A percentile compares a stretch with the other conserved stretches of the same genome.
These are phyloP conservation scores for Neoscelio sp. DNA, from an alignment of 2,888 invertebrate species.

Conservation along the genomic window DNA sequence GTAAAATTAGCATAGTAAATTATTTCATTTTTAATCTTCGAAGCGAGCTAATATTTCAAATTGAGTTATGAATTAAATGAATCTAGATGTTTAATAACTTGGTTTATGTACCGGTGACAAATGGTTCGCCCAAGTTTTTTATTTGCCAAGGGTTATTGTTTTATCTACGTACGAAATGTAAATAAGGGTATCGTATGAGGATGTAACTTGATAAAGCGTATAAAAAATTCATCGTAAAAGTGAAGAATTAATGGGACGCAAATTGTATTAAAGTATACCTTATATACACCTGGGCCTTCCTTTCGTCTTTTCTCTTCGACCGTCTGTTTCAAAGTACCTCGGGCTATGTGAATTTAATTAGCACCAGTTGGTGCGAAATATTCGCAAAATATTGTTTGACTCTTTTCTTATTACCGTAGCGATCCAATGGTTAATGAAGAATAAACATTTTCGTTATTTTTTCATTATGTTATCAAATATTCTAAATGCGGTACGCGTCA, in stretches of 20 bases:
- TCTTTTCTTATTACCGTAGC: conserved; percentile 32
- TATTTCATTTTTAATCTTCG: too few relatives aligned
- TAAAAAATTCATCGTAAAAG: conserved; percentile 70
- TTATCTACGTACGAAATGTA: conserved; percentile 7
- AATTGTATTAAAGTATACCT: conserved; percentile 78
- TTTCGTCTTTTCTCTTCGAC: conserved; percentile 68
- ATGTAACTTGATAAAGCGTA: conserved; percentile 18
- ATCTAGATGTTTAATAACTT: too few relatives aligned
- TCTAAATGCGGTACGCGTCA: not conserved
- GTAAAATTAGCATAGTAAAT: too few relatives aligned
- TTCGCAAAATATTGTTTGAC: conserved; percentile 70
- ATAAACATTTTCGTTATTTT: conserved; percentile 16
- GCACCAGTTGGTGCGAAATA: conserved; percentile 77
- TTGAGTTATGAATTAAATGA: conserved; percentile 1
- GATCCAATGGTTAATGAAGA: conserved; percentile 30
- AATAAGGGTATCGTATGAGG: conserved; percentile 10
- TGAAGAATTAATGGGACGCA: conserved; percentile 79
- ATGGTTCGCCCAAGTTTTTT: conserved; percentile 10
- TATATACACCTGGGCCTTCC: conserved; percentile 69
- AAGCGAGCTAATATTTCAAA: not conserved
- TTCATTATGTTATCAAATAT: conserved; percentile 13
- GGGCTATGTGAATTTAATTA: conserved; percentile 78
- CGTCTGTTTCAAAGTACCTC: conserved; percentile 68
- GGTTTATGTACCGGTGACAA: too few relatives aligned
- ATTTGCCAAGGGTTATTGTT: conserved; percentile 13